These are phyloP conservation scores for Stigmatopora nigra DNA, from an alignment of 2,113 vertebrate genomes.

Conservation along the genomic window DNA sequence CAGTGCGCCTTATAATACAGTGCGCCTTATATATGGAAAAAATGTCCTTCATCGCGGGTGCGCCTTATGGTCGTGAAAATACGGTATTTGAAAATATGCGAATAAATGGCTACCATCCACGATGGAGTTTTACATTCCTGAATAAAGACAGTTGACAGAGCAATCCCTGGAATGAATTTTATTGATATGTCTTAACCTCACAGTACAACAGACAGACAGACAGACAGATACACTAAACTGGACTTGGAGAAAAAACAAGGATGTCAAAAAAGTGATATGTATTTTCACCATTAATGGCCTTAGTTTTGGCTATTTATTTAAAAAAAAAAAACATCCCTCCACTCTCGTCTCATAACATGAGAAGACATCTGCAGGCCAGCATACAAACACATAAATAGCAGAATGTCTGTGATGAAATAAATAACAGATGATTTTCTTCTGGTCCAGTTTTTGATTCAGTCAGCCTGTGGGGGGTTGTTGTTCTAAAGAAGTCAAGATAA, in stretches of 20 bases:
- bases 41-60: no score
- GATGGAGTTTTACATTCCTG: neutral
- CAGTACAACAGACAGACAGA: slow-evolving; percentile 16
- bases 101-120: neutral
- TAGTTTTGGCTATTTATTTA: slow-evolving; percentile 11
- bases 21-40: no score
- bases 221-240: slow-evolving; percentile 37
- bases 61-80: no score
- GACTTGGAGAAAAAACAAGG: slow-evolving; percentile 46
- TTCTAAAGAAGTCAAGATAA: slow-evolving; percentile 11
- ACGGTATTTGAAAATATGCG: no score
- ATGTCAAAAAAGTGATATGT: slow-evolving; percentile 20
- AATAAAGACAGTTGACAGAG: slow-evolving; percentile 12
- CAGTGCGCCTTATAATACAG: no score
- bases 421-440: slow-evolving; percentile 51
- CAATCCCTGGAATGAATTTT: slow-evolving; percentile 39
- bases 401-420: slow-evolving; percentile 54
- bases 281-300: slow-evolving; percentile 9
- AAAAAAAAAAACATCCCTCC: slow-evolving; percentile 1
- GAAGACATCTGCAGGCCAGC: slow-evolving; percentile 7
- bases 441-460: slow-evolving; percentile 36
- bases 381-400: slow-evolving; percentile 45
- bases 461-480: slow-evolving; percentile 21
- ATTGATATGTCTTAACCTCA: slow-evolving; percentile 42
- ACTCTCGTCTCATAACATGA: neutral